These are phyloP conservation scores for Monochamus saltuarius DNA, from an alignment of 1,140 invertebrate genomes.

Conservation along the genomic window DNA sequence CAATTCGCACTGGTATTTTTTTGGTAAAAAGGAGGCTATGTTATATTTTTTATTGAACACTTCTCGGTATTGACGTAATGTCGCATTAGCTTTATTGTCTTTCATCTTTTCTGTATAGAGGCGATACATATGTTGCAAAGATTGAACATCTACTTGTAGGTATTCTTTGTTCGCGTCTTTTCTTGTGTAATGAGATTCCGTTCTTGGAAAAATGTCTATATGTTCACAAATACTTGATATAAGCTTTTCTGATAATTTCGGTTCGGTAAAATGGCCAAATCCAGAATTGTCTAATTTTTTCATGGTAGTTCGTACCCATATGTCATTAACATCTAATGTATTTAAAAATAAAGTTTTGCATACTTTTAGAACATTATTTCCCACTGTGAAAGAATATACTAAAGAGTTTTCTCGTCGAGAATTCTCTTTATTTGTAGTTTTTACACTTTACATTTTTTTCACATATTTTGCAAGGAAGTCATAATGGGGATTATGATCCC, in stretches of 20 bases:
- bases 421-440: background rate
- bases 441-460: background rate
- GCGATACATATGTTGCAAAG: background rate
- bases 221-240: background rate
- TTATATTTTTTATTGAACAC: too few relatives aligned
- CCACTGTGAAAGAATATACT: background rate
- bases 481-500: background rate
- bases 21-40: too few relatives aligned
- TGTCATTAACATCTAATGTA: background rate
- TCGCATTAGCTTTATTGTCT: too few relatives aligned
- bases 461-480: background rate
- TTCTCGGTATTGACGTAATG: too few relatives aligned
- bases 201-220: background rate
- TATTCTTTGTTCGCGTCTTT: background rate
- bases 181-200: background rate
- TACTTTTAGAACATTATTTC: background rate
- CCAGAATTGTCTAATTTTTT: background rate
- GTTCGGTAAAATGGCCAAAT: background rate
- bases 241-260: background rate
- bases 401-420: background rate
- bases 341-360: conserved; percentile 1
- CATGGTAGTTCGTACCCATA: background rate
- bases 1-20: too few relatives aligned
- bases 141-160: background rate
- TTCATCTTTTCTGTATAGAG: background rate